These are phyloP conservation scores for Premnoplex brunnescens DNA, from an alignment of 2,797 vertebrate genomes.

Conservation along the genomic window DNA sequence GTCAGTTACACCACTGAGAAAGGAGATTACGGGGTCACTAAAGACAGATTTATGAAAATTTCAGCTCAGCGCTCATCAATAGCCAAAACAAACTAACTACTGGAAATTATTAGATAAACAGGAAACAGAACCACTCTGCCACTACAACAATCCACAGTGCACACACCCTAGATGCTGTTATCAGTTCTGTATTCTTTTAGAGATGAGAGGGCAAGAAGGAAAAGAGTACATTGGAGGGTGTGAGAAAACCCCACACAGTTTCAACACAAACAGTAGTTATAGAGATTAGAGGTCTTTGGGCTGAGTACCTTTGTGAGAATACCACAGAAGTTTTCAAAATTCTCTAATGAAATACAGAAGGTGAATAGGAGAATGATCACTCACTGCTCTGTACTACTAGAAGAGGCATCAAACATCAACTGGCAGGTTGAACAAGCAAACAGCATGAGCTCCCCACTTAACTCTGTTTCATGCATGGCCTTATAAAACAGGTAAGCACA, in stretches of 20 bases:
- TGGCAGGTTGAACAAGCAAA: neutral
- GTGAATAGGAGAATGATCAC: neutral
- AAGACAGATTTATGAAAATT: neutral
- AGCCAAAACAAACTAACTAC: neutral
- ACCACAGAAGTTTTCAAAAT: neutral
- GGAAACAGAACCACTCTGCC: neutral
- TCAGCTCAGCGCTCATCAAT: neutral
- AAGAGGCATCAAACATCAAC: neutral
- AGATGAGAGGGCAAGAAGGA: neutral
- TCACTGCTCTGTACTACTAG: neutral
- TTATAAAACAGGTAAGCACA: neutral
- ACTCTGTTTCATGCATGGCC: rapidly evolving
- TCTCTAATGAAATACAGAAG: neutral
- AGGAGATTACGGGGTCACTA: neutral
- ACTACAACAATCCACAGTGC: neutral
- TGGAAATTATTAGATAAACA: neutral
- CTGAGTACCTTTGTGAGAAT: neutral
- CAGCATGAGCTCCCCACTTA: neutral
- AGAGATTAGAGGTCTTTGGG: neutral
- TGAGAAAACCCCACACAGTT: neutral
- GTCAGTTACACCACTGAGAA: neutral
- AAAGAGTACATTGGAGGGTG: neutral
- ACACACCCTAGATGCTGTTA: neutral
- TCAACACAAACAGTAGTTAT: neutral
- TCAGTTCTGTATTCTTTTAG: neutral